Conservation (phyloP, 2,113 vertebrate species). For the Stomatorhinus ivindoensis region DNA sequence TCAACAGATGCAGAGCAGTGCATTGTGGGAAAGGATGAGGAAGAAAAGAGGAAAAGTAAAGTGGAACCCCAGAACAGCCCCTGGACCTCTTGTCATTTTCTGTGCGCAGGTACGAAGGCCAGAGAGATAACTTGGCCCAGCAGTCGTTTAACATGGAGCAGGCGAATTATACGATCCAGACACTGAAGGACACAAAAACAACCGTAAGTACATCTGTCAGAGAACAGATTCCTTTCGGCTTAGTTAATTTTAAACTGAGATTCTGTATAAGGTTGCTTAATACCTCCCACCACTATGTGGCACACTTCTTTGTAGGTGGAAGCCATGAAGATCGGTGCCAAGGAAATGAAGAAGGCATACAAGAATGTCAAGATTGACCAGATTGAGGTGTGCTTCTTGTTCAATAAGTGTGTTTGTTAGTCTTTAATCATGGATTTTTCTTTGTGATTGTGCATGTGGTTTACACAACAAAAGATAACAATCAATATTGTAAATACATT, state of each 20-base stretch:
- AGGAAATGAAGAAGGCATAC: constrained; percentile 98
- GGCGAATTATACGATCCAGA: constrained; percentile 96
- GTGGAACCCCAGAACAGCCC: background rate
- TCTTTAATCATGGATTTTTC: background rate
- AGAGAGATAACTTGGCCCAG: constrained; percentile 88
- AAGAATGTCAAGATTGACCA: constrained; percentile 92
- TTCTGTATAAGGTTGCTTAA: background rate
- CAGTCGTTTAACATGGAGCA: constrained; percentile 99
- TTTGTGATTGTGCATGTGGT: background rate
- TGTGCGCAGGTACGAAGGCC: constrained; percentile 83
- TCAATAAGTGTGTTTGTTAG: background rate
- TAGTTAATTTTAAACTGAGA: background rate
- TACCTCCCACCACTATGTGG: background rate
- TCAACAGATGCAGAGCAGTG: background rate
- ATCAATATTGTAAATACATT: background rate
- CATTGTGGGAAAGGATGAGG: background rate
- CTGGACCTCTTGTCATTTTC: background rate
- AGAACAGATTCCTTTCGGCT: background rate
- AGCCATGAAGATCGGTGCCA: constrained; percentile 91
- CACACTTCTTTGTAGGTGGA: constrained; percentile 69
- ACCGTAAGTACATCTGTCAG: constrained; percentile 63
- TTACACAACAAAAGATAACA: background rate
- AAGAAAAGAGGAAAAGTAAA: background rate
- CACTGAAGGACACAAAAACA: constrained; percentile 94
- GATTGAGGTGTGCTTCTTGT: constrained; percentile 74